phyloP scores from a whole-genome alignment of 64 coral and sea anemone species.

The Montipora efflorescens region DNA sequence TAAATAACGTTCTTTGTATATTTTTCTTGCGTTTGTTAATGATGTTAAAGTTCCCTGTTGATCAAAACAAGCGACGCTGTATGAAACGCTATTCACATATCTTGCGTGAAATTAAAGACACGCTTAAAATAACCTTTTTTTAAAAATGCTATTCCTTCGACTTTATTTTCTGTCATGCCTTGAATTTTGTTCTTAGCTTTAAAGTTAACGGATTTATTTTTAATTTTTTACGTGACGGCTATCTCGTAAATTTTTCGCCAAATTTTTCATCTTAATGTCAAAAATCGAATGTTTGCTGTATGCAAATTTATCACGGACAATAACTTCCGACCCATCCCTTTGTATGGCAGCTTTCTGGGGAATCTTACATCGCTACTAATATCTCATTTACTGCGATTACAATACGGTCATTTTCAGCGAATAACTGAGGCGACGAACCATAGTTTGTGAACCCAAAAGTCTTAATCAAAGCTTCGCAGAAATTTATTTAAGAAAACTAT shows the following conservation, averaged over 20 bases:
- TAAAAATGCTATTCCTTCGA: no score
- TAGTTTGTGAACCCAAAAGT: not conserved
- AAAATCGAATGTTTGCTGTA: not conserved
- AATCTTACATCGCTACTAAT: not conserved
- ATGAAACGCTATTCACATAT: no score
- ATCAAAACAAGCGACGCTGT: no score
- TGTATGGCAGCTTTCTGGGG: not conserved
- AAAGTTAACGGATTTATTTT: not conserved
- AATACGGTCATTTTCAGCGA: not conserved
- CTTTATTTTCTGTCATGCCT: no score
- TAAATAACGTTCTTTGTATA: no score
- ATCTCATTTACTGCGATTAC: not conserved
- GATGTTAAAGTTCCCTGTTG: no score
- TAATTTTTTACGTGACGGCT: not conserved
- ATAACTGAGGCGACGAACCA: not conserved
- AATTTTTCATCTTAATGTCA: not conserved
- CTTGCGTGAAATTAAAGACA: no score
- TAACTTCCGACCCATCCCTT: not conserved
- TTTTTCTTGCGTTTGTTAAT: no score
- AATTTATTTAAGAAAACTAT: not conserved
- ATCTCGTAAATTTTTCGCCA: not conserved
- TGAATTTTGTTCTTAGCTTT: not conserved
- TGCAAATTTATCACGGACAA: not conserved
- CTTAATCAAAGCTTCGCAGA: not conserved
- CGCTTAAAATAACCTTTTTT: no score